phyloP scores from a whole-genome alignment of 2,888 invertebrate species.

The Meliscaeva auricollis region DNA sequence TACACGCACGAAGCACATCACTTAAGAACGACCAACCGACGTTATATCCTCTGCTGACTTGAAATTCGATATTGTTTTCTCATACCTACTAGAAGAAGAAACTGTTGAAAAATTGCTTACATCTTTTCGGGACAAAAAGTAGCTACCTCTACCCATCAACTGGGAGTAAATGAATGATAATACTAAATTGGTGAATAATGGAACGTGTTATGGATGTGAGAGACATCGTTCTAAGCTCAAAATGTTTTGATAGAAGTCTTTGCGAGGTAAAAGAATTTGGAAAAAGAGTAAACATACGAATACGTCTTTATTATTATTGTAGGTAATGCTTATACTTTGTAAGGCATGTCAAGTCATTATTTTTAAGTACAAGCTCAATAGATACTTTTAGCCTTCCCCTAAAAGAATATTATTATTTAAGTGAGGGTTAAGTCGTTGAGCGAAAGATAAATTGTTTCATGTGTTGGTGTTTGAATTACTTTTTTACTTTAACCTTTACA shows the following conservation, averaged over 20 bases:
- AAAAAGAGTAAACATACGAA: background rate
- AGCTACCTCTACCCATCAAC: background rate
- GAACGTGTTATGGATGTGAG: background rate
- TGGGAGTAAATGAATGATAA: background rate
- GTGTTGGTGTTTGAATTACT: background rate
- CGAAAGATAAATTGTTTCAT: background rate
- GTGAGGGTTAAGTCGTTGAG: background rate
- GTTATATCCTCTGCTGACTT: background rate
- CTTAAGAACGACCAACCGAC: background rate
- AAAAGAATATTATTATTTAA: background rate
- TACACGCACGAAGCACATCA: conserved; percentile 6
- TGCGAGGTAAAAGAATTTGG: background rate
- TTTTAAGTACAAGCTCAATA: conserved; percentile 27
- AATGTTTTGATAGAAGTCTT: background rate
- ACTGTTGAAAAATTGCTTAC: conserved; percentile 17
- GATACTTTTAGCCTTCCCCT: background rate
- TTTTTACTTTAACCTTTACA: background rate
- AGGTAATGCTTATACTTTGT: background rate
- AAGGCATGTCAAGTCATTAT: conserved; percentile 14
- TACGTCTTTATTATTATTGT: background rate
- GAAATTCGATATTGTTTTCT: conserved; percentile 41
- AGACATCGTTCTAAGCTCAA: too few relatives aligned
- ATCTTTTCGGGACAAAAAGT: background rate
- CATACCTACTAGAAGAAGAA: background rate
- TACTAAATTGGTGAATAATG: conserved; percentile 4